These are phyloP conservation scores for Phataginus tricuspis DNA, from an alignment of 2,797 vertebrate genomes.

Conservation along the genomic window DNA sequence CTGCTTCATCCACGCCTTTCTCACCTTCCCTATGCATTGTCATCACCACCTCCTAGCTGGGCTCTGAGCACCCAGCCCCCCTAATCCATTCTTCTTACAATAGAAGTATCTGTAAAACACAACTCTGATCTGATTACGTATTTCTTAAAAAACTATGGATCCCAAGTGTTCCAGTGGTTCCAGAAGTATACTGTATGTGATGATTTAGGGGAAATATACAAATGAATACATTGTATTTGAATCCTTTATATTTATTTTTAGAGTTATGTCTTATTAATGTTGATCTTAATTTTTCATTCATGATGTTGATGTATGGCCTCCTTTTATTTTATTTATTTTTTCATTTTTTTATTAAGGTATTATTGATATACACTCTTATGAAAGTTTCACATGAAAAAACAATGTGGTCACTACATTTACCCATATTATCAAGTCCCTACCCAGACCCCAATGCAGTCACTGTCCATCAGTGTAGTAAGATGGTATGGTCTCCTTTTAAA, in stretches of 20 bases:
- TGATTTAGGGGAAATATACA: background rate
- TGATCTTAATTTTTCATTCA: background rate
- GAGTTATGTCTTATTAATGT: background rate
- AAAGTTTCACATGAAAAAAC: too few species aligned
- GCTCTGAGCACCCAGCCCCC: background rate
- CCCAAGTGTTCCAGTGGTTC: background rate
- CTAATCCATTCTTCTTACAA: background rate
- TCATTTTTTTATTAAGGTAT: too few species aligned
- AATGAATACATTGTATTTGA: background rate
- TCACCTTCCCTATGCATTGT: background rate
- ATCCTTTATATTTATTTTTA: background rate
- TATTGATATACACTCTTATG: too few species aligned
- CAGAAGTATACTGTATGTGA: background rate
- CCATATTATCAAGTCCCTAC: too few species aligned
- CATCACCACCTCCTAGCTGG: background rate
- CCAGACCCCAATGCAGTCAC: too few species aligned
- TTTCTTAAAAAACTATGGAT: background rate
- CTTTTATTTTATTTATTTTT: background rate
- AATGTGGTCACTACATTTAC: too few species aligned
- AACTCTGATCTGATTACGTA: accelerated
- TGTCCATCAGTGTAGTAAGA: too few species aligned
- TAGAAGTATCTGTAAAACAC: background rate
- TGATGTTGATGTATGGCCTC: background rate
- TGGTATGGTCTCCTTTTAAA: background rate
- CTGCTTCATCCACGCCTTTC: background rate